A percentile compares a stretch with the other conserved stretches of the same genome.
phyloP scores from a whole-genome alignment of 2,797 vertebrate species.

The Danio kyathit region DNA sequence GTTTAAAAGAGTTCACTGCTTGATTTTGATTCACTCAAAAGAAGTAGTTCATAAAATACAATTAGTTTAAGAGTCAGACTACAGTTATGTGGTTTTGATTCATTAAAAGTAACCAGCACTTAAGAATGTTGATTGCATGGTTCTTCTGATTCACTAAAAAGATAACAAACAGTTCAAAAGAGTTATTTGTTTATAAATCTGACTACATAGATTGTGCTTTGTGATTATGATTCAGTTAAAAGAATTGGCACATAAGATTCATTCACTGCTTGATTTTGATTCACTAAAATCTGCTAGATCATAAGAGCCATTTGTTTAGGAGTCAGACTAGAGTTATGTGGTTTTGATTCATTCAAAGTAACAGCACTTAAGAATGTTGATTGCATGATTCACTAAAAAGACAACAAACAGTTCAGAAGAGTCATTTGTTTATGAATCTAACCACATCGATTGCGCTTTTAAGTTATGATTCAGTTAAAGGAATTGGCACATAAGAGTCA shows the following conservation, averaged over 20 bases:
- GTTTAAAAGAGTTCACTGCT: too few relatives aligned
- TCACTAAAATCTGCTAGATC: neutral
- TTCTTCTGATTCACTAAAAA: too few relatives aligned
- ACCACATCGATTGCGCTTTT: neutral
- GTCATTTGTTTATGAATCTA: neutral
- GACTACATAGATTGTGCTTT: neutral
- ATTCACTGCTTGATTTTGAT: neutral
- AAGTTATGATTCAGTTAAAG: neutral
- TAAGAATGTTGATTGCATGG: too few relatives aligned
- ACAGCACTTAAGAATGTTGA: neutral
- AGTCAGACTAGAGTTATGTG: neutral
- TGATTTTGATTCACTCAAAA: too few relatives aligned
- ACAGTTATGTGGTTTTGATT: too few relatives aligned
- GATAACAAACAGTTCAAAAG: neutral
- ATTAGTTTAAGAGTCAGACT: too few relatives aligned
- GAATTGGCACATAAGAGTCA: neutral
- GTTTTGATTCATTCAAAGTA: neutral
- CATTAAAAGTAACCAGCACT: too few relatives aligned
- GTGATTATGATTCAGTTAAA: neutral
- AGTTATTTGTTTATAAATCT: neutral
- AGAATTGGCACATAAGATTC: too few relatives aligned
- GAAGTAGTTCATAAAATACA: too few relatives aligned
- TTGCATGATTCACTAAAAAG: too few relatives aligned
- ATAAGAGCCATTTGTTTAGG: neutral
- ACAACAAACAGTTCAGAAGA: neutral